These are phyloP conservation scores for Potamilus streckersoni DNA, from an alignment of 1,140 invertebrate species.

Conservation along the genomic window DNA sequence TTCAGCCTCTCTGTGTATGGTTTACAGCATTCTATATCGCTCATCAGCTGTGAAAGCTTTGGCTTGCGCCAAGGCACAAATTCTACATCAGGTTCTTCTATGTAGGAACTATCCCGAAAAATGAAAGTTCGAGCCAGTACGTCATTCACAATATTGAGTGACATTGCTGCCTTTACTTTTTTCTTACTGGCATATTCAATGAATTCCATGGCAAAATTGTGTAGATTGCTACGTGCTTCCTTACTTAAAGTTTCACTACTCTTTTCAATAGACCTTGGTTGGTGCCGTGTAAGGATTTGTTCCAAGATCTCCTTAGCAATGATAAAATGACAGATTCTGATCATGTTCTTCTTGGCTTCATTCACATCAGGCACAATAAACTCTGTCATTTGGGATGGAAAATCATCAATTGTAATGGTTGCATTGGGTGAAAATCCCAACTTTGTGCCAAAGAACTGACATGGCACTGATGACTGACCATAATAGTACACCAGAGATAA, in stretches of 20 bases:
- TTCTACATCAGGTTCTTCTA: slow-evolving; percentile 18
- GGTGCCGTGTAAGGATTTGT: slow-evolving; percentile 11
- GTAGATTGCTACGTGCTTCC: slow-evolving; percentile 26
- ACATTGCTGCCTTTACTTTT: slow-evolving; percentile 2
- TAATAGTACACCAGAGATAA: slow-evolving; percentile 26
- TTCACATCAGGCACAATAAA: slow-evolving; percentile 9
- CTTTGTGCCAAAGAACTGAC: slow-evolving; percentile 25
- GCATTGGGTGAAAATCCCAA: slow-evolving; percentile 16
- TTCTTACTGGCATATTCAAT: slow-evolving; percentile 20
- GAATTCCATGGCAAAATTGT: slow-evolving; percentile 30
- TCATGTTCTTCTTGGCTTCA: slow-evolving; percentile 14
- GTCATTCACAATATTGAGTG: slow-evolving; percentile 15
- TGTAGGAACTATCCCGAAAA: slow-evolving; percentile 30
- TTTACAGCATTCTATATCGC: slow-evolving; percentile 28
- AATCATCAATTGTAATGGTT: slow-evolving; percentile 16
- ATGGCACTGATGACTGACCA: slow-evolving; percentile 25
- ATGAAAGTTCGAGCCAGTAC: slow-evolving; percentile 36
- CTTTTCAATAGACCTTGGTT: neutral
- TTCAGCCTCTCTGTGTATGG: slow-evolving; percentile 34
- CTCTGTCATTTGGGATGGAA: slow-evolving; percentile 10
- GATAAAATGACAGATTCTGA: slow-evolving; percentile 24
- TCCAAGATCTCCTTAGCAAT: slow-evolving; percentile 29
- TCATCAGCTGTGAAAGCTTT: slow-evolving; percentile 30
- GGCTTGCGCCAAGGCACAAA: slow-evolving; percentile 6
- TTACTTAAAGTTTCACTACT: slow-evolving; percentile 14